Evolutionary conservation across 2,797 vertebrate species (phyloP).

Genomic region (Balearica regulorum): DNA sequence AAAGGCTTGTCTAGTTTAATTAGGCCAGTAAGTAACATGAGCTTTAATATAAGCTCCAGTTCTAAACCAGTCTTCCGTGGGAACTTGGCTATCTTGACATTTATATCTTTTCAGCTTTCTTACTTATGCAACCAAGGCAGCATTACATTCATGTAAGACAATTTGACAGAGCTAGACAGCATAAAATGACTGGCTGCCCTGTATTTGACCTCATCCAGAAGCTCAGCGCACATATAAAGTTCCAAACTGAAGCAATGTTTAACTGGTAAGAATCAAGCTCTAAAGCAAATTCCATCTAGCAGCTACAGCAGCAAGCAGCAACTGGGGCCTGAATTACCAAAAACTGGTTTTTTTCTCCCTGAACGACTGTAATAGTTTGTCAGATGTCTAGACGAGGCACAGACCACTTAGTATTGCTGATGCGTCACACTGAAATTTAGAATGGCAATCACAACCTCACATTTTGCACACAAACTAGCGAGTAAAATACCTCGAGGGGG

Average conservation of each 20-base stretch:
- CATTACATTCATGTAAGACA: conserved; percentile 60
- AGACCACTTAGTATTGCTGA: not conserved
- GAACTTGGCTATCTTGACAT: conserved; percentile 72
- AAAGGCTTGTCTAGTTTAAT: conserved; percentile 74
- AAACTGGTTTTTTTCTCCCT: not conserved
- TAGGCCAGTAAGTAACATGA: conserved; percentile 72
- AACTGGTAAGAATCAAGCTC: conserved; percentile 58
- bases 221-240: conserved; percentile 61
- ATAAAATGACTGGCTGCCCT: conserved; percentile 69
- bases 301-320: conserved; percentile 32
- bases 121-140: conserved; percentile 69
- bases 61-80: conserved; percentile 71
- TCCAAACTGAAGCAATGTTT: conserved; percentile 47
- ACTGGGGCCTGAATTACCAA: conserved; percentile 22
- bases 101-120: conserved; percentile 71
- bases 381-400: conserved; percentile 41
- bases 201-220: conserved; percentile 63
- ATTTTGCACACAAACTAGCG: not conserved
- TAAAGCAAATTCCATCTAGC: conserved; percentile 44
- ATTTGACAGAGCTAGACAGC: conserved; percentile 67
- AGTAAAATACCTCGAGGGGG: not conserved
- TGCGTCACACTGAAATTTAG: not conserved
- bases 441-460: not conserved
- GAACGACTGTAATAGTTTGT: not conserved
- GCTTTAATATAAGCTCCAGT: conserved; percentile 64